Base-by-base conservation (phyloP, 2,888 invertebrate genomes). In the Papilio gigon region DNA sequence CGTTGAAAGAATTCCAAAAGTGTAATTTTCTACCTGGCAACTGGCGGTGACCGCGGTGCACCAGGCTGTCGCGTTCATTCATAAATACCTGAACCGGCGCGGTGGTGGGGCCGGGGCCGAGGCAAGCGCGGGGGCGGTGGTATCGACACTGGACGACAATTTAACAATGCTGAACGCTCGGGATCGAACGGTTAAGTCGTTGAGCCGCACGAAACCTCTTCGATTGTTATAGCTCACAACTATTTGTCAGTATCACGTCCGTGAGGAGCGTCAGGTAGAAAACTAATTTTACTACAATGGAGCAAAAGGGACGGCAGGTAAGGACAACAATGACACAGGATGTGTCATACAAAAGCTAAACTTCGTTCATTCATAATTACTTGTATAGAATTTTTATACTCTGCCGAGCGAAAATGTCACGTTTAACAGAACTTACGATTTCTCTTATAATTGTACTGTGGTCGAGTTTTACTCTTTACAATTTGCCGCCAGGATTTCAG, bases 11-110 rank as follows among this genome's bases (percentile, higher is more conserved):
- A 92, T 91, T 90, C 84, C 85, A 84, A 89, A 89, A 90, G 88
- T 86, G 85, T 88, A 89, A 88, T 90, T 89, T 89, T 89, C 86
- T 92, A 92, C 92, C 92, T 92, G 92, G 84, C 84, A 92, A 92
- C 92, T 92, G 92, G 84, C 84, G 82, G 83, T 84, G 84, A 83
- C 84, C 85, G 85, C 86, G 82, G 79, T 82, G 83, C 83, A 86
- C 84, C 83, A 76, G 83, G 79, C 84, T 86, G 86, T 85, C 91
- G 89, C 90, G 90, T 92, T 90, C 92, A 92, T 92, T 92, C 91
- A 92, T 92, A 90, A 90, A 91, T 91, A 91, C 88, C 89, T 88
- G 85, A 84, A 84, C 77, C 81, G 78, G 80, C 77, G 72, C 72
- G 70, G 71, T 70, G 78, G 79, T 77, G 75, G 81, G 81, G 78